phyloP scores from a whole-genome alignment of 2,888 invertebrate species.

The Rotaria socialis region DNA sequence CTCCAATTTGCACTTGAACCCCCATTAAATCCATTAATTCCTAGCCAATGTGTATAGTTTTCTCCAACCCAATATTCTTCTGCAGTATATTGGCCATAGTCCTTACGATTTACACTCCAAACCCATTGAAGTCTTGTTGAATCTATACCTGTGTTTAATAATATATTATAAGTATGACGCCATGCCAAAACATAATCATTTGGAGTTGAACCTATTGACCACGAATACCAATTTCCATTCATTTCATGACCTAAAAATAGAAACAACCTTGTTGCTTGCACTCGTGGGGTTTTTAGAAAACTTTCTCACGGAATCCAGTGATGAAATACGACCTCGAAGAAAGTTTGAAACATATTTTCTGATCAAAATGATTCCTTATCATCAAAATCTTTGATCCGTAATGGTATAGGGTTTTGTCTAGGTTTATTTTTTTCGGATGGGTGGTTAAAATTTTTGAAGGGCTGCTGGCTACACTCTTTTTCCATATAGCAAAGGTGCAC shows the following conservation, averaged over 20 bases:
- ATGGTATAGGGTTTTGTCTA: too few species aligned
- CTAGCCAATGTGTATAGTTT: neutral
- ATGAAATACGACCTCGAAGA: too few species aligned
- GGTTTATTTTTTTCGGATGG: too few species aligned
- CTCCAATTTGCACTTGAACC: neutral
- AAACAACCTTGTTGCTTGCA: neutral
- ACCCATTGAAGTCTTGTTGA: constrained; percentile 3
- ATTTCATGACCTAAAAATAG: constrained; percentile 4
- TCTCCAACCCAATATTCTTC: constrained; percentile 17
- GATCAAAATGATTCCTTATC: neutral
- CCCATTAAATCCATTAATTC: constrained; percentile 6
- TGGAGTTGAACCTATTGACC: neutral
- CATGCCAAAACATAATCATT: constrained; percentile 7
- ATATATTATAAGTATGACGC: neutral
- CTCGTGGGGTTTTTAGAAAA: too few species aligned
- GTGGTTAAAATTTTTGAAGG: too few species aligned
- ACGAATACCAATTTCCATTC: constrained; percentile 21
- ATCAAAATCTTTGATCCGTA: too few species aligned
- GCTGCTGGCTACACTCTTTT: too few species aligned
- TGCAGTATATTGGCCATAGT: constrained; percentile 12
- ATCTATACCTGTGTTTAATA: neutral
- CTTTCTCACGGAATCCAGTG: too few species aligned
- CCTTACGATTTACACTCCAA: neutral
- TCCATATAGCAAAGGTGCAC: too few species aligned
- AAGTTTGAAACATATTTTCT: too few species aligned